Evolutionary conservation across 53 echinoderm and acorn worm species (phyloP).

Genomic region (Echinometra lucunter): DNA sequence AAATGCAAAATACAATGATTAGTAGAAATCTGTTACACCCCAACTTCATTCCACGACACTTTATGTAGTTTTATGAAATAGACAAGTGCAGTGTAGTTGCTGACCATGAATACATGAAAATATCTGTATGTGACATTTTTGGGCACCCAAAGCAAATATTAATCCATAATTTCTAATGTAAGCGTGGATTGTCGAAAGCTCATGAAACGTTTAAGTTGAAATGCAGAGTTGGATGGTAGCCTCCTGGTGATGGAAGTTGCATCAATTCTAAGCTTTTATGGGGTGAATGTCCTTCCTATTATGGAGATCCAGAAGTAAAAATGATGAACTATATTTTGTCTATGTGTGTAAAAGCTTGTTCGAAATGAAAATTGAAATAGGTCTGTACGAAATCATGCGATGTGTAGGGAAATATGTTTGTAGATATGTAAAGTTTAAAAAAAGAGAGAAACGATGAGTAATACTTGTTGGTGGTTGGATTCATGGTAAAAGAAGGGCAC

Average conservation of each 20-base stretch:
- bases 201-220: not conserved
- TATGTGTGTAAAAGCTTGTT: not conserved
- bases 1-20: too few relatives aligned
- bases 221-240: not conserved
- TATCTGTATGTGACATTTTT: not conserved
- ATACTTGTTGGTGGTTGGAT: not conserved
- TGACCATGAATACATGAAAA: not conserved
- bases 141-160: not conserved
- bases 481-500: constrained; percentile 9
- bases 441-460: constrained; percentile 12
- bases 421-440: constrained; percentile 49
- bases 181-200: not conserved
- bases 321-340: not conserved
- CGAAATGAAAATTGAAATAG: constrained; percentile 5
- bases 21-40: too few relatives aligned
- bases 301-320: not conserved
- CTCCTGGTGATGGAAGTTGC: not conserved
- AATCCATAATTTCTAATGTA: not conserved
- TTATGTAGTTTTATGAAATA: too few relatives aligned
- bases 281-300: not conserved
- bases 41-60: too few relatives aligned
- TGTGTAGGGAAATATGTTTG: constrained; percentile 38
- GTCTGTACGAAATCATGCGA: not conserved
- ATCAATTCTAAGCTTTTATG: not conserved
- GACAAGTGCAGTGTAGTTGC: too few relatives aligned